phyloP scores from a whole-genome alignment of 2,888 invertebrate genomes.

The Congeria kusceri region DNA sequence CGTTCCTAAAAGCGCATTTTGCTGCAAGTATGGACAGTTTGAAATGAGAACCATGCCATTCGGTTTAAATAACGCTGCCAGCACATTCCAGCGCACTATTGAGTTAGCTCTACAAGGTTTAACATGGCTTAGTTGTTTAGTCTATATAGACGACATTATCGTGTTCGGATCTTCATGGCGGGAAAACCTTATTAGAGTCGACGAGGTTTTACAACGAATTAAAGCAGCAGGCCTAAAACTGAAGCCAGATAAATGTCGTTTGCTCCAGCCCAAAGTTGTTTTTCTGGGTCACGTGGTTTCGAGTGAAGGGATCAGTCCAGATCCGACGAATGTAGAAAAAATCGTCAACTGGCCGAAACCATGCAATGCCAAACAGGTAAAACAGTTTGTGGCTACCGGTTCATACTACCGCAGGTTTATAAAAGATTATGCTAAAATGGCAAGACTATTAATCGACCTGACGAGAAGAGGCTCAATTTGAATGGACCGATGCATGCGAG shows the following conservation, averaged over 20 bases:
- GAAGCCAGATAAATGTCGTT: constrained; percentile 13
- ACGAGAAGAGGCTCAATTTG: not conserved
- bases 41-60: constrained; percentile 8
- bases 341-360: constrained; percentile 20
- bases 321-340: constrained; percentile 25
- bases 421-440: constrained; percentile 24
- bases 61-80: not conserved
- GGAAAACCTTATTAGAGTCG: constrained; percentile 1
- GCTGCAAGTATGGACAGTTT: constrained; percentile 12
- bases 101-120: constrained; percentile 17
- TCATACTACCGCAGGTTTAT: constrained; percentile 28
- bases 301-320: constrained; percentile 7
- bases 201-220: constrained; percentile 15
- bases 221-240: constrained; percentile 23
- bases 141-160: constrained; percentile 36
- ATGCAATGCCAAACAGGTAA: constrained; percentile 11
- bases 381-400: constrained; percentile 27
- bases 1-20: constrained; percentile 8
- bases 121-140: constrained; percentile 19
- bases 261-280: constrained; percentile 20
- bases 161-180: too few species aligned
- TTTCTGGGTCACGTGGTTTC: constrained; percentile 39
- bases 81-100: constrained; percentile 14
- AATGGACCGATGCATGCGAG: constrained; percentile 8
- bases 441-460: constrained; percentile 11